Percentiles rank a stretch among this genome's conserved stretches.
Evolutionary conservation across 64 coral and sea anemone species (phyloP).

Genomic region (Orbicella faveolata): DNA sequence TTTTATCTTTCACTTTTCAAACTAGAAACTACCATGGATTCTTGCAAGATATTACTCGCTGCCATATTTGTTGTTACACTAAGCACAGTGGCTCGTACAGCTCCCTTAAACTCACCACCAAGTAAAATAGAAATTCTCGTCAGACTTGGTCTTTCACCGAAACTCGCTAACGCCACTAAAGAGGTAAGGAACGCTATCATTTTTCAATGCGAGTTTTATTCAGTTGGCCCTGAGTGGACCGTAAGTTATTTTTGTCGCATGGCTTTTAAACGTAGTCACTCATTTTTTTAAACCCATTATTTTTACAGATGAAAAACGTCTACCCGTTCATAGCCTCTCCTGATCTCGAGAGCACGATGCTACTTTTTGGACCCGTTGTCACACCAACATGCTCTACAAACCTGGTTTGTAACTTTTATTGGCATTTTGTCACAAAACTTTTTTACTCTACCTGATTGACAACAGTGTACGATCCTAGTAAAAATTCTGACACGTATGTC

Average conservation of each 20-base stretch:
- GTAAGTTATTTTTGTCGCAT: background rate
- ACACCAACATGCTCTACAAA: background rate
- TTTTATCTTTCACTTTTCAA: background rate
- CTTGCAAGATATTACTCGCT: background rate
- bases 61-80: background rate
- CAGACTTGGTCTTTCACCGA: background rate
- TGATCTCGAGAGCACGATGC: background rate
- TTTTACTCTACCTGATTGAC: background rate
- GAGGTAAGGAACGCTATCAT: background rate
- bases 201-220: background rate
- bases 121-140: background rate
- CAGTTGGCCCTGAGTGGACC: background rate
- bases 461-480: too few species aligned
- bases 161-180: background rate
- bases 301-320: background rate
- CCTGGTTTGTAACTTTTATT: background rate
- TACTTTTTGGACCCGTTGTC: background rate
- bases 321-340: background rate
- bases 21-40: background rate
- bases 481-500: too few species aligned
- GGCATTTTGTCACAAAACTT: background rate
- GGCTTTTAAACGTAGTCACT: too few species aligned
- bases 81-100: background rate
- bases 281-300: background rate
- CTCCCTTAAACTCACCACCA: background rate